These are phyloP conservation scores for Talpa occidentalis DNA, from an alignment of 2,113 vertebrate genomes.

Conservation along the genomic window DNA sequence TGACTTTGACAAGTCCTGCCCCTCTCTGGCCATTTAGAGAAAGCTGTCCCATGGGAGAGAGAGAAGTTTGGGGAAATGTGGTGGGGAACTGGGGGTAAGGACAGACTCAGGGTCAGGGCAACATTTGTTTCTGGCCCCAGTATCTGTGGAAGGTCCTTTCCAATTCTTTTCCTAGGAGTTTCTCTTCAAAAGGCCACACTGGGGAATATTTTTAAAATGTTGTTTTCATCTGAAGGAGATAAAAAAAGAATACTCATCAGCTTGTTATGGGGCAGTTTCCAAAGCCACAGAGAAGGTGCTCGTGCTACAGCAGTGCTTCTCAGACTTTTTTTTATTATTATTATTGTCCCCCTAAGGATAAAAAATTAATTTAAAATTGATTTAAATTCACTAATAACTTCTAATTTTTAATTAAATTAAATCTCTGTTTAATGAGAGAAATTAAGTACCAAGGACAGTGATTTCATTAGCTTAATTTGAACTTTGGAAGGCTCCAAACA, in stretches of 20 bases:
- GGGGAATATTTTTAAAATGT: neutral
- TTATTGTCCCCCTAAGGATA: neutral
- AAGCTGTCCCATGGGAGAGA: neutral
- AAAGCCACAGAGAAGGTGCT: neutral
- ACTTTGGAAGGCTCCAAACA: neutral
- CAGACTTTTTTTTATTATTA: no score
- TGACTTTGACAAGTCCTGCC: neutral
- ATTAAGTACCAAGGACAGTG: neutral
- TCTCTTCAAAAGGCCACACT: neutral
- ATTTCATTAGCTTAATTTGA: neutral
- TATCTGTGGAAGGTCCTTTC: neutral
- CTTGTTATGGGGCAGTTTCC: neutral
- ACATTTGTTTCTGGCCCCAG: neutral
- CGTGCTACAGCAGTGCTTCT: neutral
- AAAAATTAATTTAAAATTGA: neutral
- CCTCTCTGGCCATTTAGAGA: neutral
- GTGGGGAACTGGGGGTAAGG: neutral
- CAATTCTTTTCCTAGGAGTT: neutral
- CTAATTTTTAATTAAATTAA: conserved; percentile 33
- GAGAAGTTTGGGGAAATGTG: no score
- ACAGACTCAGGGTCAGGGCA: neutral
- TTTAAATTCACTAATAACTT: conserved; percentile 38
- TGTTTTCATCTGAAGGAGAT: neutral
- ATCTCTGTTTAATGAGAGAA: conserved; percentile 11
- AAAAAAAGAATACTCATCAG: neutral